Conservation (phyloP, 37 sponge, comb jelly and placozoan species). For the Ephydatia muelleri region DNA sequence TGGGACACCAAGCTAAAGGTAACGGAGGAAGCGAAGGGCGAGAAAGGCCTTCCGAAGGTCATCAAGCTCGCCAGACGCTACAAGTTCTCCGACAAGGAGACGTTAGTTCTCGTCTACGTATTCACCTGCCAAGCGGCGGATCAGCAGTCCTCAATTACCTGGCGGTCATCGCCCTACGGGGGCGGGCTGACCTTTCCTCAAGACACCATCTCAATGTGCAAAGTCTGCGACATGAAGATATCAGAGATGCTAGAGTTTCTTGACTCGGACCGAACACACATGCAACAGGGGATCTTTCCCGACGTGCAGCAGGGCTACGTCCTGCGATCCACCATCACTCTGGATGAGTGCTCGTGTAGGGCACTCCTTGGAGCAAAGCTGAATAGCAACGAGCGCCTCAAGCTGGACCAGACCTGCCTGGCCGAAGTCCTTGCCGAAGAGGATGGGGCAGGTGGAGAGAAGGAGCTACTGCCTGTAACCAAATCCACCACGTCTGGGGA, state of each 20-base stretch:
- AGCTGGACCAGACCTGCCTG: slow-evolving; percentile 78
- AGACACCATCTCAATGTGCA: slow-evolving; percentile 45
- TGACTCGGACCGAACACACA: slow-evolving; percentile 48
- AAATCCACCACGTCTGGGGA: too few species aligned
- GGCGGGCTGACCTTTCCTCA: neutral
- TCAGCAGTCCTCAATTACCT: too few species aligned
- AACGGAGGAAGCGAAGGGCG: slow-evolving; percentile 66
- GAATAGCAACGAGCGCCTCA: slow-evolving; percentile 63
- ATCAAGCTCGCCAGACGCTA: slow-evolving; percentile 51
- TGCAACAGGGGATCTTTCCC: slow-evolving; percentile 78
- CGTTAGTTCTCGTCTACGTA: slow-evolving; percentile 47
- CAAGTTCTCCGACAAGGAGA: slow-evolving; percentile 64
- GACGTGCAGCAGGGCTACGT: slow-evolving; percentile 70
- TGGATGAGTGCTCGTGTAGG: slow-evolving; percentile 57
- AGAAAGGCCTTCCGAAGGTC: slow-evolving; percentile 55
- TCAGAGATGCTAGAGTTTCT: slow-evolving; percentile 42
- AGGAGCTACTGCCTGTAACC: too few species aligned
- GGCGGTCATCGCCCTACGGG: too few species aligned
- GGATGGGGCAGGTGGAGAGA: neutral
- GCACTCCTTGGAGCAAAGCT: slow-evolving; percentile 72
- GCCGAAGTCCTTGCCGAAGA: slow-evolving; percentile 82
- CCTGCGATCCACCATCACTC: slow-evolving; percentile 39
- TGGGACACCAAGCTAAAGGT: slow-evolving; percentile 37
- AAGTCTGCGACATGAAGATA: slow-evolving; percentile 45
- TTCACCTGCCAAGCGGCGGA: slow-evolving; percentile 17